Evolutionary conservation across 2,888 invertebrate species (phyloP).

Genomic region (Spialia ferax): DNA sequence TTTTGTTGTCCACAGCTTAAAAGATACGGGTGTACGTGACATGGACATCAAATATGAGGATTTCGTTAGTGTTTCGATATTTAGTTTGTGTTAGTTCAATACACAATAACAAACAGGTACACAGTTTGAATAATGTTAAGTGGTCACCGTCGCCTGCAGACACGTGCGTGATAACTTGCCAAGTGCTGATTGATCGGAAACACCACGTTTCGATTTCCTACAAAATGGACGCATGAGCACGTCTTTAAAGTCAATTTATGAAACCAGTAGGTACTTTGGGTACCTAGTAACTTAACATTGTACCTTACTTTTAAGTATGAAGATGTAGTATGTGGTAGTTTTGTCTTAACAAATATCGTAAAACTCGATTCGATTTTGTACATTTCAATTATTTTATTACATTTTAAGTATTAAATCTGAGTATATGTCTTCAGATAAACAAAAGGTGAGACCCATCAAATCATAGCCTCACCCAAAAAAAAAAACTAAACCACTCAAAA

Average conservation of each 20-base stretch:
- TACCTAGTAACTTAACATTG: too few species aligned
- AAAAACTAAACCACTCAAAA: constrained; percentile 19
- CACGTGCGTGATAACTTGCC: background rate
- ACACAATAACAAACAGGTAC: background rate
- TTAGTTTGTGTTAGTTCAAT: background rate
- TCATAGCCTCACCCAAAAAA: constrained; percentile 16
- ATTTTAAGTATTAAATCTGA: background rate
- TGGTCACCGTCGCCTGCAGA: background rate
- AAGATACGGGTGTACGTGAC: background rate
- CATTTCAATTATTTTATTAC: too few species aligned
- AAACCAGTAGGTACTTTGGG: too few species aligned
- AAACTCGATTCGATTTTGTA: too few species aligned
- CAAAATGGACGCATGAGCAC: too few species aligned
- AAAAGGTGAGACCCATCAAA: background rate
- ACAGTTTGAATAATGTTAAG: background rate
- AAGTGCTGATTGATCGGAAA: background rate
- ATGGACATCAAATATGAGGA: background rate
- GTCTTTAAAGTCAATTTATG: too few species aligned
- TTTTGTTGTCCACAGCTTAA: background rate
- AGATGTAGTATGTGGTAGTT: too few species aligned
- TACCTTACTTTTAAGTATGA: too few species aligned
- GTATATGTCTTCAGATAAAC: background rate
- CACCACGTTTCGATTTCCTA: too few species aligned
- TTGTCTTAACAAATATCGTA: too few species aligned
- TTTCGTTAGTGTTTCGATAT: background rate